A percentile compares a stretch with the other conserved stretches of the same genome.
Evolutionary conservation across 2,797 vertebrate species (phyloP).

Genomic region (Bufotes viridis): DNA sequence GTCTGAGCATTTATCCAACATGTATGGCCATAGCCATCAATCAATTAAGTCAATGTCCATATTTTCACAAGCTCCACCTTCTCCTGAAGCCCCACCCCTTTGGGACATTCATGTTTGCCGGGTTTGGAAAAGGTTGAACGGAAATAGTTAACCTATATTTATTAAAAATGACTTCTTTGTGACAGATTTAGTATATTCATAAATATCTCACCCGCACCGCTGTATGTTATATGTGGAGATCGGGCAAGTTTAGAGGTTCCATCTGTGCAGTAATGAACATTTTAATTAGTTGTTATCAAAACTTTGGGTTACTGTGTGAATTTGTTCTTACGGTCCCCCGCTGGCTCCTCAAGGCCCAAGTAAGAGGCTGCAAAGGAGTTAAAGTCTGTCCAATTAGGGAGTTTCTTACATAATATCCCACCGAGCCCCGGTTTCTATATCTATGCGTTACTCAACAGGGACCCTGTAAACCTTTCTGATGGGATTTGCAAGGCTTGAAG

Average conservation of each 20-base stretch:
- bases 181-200: constrained; percentile 36
- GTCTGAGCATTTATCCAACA: no score
- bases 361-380: constrained; percentile 56
- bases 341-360: constrained; percentile 34
- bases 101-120: neutral
- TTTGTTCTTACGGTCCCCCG: constrained; percentile 32
- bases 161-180: neutral
- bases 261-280: constrained; percentile 48
- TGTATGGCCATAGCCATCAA: neutral
- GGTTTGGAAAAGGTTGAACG: neutral
- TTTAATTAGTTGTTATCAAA: constrained; percentile 53
- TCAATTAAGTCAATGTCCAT: neutral
- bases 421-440: constrained; percentile 65
- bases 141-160: constrained; percentile 4
- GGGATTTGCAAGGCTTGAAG: constrained; percentile 67
- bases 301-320: constrained; percentile 32
- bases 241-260: constrained; percentile 29
- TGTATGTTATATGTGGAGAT: constrained; percentile 22
- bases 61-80: neutral
- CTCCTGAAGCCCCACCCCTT: neutral
- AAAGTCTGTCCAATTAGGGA: constrained; percentile 59
- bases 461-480: constrained; percentile 65
- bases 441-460: constrained; percentile 61
- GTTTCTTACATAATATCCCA: constrained; percentile 54
- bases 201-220: constrained; percentile 23